Conservation (phyloP, 2,113 vertebrate species). For the Piprites chloris region DNA sequence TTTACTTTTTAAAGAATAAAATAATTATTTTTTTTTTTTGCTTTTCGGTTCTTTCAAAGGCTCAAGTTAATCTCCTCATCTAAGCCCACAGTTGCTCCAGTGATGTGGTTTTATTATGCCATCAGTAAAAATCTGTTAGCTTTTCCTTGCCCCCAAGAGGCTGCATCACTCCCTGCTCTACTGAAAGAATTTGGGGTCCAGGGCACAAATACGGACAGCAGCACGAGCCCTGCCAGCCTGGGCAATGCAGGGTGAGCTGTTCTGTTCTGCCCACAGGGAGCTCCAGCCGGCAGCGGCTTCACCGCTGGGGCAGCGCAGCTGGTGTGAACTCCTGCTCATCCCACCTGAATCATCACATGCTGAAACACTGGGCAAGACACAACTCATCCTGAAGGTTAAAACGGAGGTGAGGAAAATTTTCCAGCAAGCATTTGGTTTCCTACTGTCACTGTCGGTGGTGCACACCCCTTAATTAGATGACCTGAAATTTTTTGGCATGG, state of each 20-base stretch:
- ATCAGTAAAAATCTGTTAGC: background rate
- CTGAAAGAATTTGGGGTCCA: background rate
- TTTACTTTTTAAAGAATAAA: background rate
- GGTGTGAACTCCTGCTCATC: background rate
- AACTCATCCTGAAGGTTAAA: background rate
- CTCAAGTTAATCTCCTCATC: background rate
- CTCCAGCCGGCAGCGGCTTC: background rate
- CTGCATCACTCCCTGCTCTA: background rate
- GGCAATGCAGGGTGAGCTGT: background rate
- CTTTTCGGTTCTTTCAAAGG: background rate
- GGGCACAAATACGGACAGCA: background rate
- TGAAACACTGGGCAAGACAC: background rate
- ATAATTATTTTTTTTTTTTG: background rate
- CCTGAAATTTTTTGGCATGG: background rate
- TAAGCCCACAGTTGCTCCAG: background rate
- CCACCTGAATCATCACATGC: background rate
- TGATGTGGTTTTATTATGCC: background rate
- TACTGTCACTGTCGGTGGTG: accelerated
- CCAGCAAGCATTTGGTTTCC: background rate
- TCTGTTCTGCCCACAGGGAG: background rate
- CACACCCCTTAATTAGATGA: background rate
- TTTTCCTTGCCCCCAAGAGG: background rate
- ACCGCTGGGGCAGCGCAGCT: background rate
- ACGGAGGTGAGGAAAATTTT: background rate
- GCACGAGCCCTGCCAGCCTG: background rate